phyloP scores from a whole-genome alignment of 2,888 invertebrate species.

The Cremastinae sp. region DNA sequence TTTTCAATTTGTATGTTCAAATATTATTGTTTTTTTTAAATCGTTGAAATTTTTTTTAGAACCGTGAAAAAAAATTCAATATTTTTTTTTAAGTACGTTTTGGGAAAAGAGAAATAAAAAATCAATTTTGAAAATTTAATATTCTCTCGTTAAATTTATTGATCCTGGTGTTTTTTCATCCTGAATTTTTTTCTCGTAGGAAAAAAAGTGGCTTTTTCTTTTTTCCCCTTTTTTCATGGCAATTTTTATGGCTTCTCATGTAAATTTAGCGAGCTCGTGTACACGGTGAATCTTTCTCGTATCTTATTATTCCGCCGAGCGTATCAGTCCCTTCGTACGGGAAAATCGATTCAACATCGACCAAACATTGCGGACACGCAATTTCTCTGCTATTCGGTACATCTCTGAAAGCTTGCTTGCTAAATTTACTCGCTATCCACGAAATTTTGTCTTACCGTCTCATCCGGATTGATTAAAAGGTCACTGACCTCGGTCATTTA shows the following conservation, averaged over 20 bases:
- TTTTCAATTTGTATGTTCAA: too few species aligned
- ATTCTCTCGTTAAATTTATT: background rate
- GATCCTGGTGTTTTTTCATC: background rate
- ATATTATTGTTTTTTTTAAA: background rate
- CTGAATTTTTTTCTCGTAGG: background rate
- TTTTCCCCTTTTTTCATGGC: conserved; percentile 14
- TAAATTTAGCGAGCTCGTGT: conserved; percentile 20
- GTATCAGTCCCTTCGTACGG: conserved; percentile 16
- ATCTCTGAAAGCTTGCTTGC: conserved; percentile 17
- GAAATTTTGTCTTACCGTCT: background rate
- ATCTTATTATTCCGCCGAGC: conserved; percentile 52
- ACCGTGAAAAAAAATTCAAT: too few species aligned
- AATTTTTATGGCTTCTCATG: conserved; percentile 13
- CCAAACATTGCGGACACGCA: conserved; percentile 63
- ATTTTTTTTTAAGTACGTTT: too few species aligned
- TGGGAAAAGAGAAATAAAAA: background rate
- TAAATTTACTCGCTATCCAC: conserved; percentile 4
- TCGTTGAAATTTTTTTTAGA: too few species aligned
- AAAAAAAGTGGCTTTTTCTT: background rate
- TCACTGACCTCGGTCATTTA: too few species aligned
- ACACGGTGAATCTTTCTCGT: conserved; percentile 34
- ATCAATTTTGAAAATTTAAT: background rate
- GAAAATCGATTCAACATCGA: conserved; percentile 63
- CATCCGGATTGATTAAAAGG: too few species aligned
- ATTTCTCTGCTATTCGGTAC: conserved; percentile 50